Base-by-base conservation (phyloP, 2,113 vertebrate species). In the Peromyscus maniculatus region DNA sequence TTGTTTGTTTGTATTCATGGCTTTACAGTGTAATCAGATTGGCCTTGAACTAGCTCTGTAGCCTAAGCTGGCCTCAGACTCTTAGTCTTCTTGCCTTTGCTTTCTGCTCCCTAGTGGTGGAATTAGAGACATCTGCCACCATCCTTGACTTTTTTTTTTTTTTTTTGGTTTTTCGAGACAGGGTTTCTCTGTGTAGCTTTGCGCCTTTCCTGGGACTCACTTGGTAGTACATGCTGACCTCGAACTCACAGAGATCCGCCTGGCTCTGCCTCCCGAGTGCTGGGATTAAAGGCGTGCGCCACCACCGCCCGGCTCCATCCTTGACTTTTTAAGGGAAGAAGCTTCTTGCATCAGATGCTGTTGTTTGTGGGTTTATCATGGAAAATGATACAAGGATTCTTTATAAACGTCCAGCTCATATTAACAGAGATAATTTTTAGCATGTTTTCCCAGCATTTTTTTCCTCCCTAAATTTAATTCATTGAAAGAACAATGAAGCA, bases 341-440 rank as follows among this genome's bases (percentile, higher is more conserved):
- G 24, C 46, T 95, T 83, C 39, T 83, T 83, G 79, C 36, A 59
- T 59, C 55, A 91, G 57, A 64, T 71, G 17, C 43, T 93, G 43
- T 74, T 13, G 46, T 91, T 97, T 96, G 89, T 94, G 91, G 6
- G 33, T 95, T 97, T 95, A 39, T 94, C 67, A 64, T 84, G 69
- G 15, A 82, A 97, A 93, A 79, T 94, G 49, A 72, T 92, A 80
- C 2, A 87, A 84, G 17, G 9, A 33, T 82, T 94, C 13, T 75
- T 87, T 89, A 52, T 95, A 87, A 39, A 87, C 87, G 1, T 79
- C 89, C 49, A 71, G 52, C 66, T 66, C 57, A 93, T 24, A 79
- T 88, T 69, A 67, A 88, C 77, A 95, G 52, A 95, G 74, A 87
- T 26, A 80, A 21, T 71, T 96, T 67, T 97, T 95, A 28, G 16